Conservation (phyloP, 1,140 invertebrate genomes). For the Thaumatotibia leucotreta region DNA sequence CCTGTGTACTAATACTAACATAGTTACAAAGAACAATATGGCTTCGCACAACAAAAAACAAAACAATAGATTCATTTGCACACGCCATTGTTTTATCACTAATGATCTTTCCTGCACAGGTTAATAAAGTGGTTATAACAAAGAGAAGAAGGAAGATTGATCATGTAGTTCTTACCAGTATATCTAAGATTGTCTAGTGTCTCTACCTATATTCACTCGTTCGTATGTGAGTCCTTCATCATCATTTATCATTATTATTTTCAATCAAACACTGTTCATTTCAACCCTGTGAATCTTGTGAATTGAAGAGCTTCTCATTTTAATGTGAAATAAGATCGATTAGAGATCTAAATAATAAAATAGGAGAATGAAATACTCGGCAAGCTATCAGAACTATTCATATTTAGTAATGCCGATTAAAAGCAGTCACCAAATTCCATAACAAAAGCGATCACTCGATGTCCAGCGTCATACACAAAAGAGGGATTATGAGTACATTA, state of each 20-base stretch:
- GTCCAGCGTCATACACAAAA: neutral
- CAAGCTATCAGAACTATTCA: neutral
- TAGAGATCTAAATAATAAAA: too few species aligned
- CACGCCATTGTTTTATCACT: constrained; percentile 23
- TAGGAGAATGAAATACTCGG: too few species aligned
- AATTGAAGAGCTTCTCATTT: too few species aligned
- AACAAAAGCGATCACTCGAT: constrained; percentile 4
- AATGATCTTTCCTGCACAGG: constrained; percentile 25
- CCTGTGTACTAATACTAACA: neutral
- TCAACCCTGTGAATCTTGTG: too few species aligned
- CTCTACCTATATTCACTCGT: too few species aligned
- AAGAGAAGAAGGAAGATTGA: constrained; percentile 18
- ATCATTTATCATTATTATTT: too few species aligned
- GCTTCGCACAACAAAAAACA: constrained; percentile 1
- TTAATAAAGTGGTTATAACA: constrained; percentile 15
- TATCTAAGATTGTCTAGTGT: too few species aligned
- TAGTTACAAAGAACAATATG: neutral
- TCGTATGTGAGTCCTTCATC: too few species aligned
- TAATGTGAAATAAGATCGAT: too few species aligned
- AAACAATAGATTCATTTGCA: constrained; percentile 25
- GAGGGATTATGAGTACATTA: constrained; percentile 2
- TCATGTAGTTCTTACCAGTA: neutral
- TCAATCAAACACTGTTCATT: too few species aligned
- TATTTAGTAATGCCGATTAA: neutral
- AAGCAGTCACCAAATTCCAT: neutral